phyloP scores from a whole-genome alignment of 2,113 vertebrate genomes.

The Xyliphius kryptos region DNA sequence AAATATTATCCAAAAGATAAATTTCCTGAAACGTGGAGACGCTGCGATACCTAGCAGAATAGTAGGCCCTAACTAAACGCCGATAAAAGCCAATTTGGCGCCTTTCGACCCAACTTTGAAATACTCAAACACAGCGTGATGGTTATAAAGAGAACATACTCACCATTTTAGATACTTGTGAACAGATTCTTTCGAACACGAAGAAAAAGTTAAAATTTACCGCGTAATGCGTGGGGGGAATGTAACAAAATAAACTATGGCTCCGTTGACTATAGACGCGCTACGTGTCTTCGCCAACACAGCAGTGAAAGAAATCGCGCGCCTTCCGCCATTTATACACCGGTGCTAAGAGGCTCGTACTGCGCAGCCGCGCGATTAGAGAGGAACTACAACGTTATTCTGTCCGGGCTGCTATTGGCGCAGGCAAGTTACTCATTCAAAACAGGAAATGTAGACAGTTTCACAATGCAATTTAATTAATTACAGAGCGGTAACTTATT shows the following conservation, averaged over 20 bases:
- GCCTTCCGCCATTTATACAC: constrained; percentile 38
- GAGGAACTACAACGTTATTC: too few relatives aligned
- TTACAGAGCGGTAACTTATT: too few relatives aligned
- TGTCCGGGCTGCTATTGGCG: too few relatives aligned
- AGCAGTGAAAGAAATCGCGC: constrained; percentile 23
- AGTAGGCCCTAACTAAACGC: neutral
- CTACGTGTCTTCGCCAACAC: constrained; percentile 53
- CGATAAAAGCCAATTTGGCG: constrained; percentile 19
- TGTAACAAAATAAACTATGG: too few relatives aligned
- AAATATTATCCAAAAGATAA: too few relatives aligned
- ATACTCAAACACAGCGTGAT: neutral
- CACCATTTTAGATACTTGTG: constrained; percentile 37
- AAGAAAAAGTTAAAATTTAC: neutral
- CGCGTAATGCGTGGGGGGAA: constrained; percentile 2
- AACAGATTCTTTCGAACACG: neutral
- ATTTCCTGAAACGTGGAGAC: too few relatives aligned
- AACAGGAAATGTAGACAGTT: too few relatives aligned
- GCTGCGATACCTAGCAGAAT: too few relatives aligned
- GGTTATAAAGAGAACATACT: constrained; percentile 1
- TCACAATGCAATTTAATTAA: too few relatives aligned
- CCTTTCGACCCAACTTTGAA: neutral
- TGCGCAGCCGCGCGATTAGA: constrained; percentile 8
- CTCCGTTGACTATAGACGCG: constrained; percentile 51
- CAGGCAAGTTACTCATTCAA: too few relatives aligned
- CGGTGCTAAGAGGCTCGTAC: neutral